These are phyloP conservation scores for Zaprionus gabonicus DNA, from an alignment of 1,140 invertebrate genomes.

Conservation along the genomic window DNA sequence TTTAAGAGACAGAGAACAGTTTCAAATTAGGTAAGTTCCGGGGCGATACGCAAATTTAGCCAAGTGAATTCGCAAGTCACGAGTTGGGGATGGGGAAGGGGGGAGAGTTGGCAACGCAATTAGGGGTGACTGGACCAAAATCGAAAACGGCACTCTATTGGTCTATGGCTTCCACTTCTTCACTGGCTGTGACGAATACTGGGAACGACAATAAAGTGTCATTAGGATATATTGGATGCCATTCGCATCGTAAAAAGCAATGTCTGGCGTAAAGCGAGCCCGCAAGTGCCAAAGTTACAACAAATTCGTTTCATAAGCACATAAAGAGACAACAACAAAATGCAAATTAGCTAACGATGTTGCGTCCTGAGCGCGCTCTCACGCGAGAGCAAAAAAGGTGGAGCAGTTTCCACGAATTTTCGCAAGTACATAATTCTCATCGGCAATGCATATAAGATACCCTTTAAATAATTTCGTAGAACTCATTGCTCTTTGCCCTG, in stretches of 20 bases:
- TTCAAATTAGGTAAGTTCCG: conserved; percentile 16
- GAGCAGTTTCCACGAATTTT: conserved; percentile 48
- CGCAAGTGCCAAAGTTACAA: conserved; percentile 70
- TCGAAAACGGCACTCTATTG: conserved; percentile 12
- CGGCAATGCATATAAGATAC: conserved; percentile 20
- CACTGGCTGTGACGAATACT: conserved; percentile 67
- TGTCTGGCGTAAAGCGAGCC: conserved; percentile 51
- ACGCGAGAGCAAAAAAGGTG: conserved; percentile 60
- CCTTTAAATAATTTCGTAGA: too few species aligned
- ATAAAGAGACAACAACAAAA: conserved; percentile 72
- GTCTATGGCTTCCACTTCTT: conserved; percentile 34
- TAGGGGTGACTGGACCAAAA: conserved; percentile 41
- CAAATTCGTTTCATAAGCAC: conserved; percentile 75
- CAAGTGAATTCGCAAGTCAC: conserved; percentile 11
- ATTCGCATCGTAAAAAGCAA: conserved; percentile 67
- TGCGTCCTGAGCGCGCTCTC: conserved; percentile 27
- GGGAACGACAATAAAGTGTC: conserved; percentile 57
- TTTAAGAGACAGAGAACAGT: conserved; percentile 10
- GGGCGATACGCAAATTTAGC: conserved; percentile 17
- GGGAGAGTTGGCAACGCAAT: conserved; percentile 18
- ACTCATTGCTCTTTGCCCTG: too few species aligned
- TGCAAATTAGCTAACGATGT: conserved; percentile 72
- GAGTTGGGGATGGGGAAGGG: neutral
- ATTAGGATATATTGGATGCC: conserved; percentile 66
- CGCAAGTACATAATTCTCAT: conserved; percentile 62